phyloP scores from a whole-genome alignment of 2,113 vertebrate genomes.

The Meleagris gallopavo region DNA sequence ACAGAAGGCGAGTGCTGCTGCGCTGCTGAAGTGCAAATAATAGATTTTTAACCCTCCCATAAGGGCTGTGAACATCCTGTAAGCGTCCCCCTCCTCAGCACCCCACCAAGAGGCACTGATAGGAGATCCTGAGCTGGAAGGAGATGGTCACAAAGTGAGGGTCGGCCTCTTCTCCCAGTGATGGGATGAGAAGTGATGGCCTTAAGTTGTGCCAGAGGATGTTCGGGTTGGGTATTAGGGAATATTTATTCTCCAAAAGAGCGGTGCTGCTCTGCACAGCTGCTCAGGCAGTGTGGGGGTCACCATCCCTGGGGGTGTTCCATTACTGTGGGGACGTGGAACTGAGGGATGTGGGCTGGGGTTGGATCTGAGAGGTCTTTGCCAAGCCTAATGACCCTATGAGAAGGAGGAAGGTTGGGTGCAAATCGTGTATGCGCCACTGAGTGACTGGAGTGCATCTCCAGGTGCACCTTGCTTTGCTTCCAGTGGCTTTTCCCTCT shows the following conservation, averaged over 20 bases:
- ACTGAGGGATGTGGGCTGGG: too few species aligned
- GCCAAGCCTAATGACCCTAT: too few species aligned
- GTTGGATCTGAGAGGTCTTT: too few species aligned
- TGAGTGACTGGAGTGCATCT: accelerated
- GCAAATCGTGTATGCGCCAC: accelerated
- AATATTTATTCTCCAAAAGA: too few species aligned
- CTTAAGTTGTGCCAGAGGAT: too few species aligned
- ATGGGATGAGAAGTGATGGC: too few species aligned
- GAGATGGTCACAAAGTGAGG: background rate
- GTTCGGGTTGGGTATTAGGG: too few species aligned
- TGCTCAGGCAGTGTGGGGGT: too few species aligned
- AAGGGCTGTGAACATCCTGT: background rate
- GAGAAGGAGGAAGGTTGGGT: background rate
- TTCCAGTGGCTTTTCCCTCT: accelerated
- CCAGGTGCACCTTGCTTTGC: accelerated
- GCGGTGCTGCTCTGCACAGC: too few species aligned
- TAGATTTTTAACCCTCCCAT: conserved; percentile 61
- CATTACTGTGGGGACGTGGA: too few species aligned
- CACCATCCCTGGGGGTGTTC: too few species aligned
- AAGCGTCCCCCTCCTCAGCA: background rate
- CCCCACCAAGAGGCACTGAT: background rate
- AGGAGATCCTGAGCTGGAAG: background rate
- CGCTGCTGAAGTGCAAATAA: conserved; percentile 39
- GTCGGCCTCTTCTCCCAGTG: too few species aligned
- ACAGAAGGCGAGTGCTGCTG: conserved; percentile 69